Evolutionary conservation across 2,113 vertebrate species (phyloP).

Genomic region (Syngnathoides biaculeatus): DNA sequence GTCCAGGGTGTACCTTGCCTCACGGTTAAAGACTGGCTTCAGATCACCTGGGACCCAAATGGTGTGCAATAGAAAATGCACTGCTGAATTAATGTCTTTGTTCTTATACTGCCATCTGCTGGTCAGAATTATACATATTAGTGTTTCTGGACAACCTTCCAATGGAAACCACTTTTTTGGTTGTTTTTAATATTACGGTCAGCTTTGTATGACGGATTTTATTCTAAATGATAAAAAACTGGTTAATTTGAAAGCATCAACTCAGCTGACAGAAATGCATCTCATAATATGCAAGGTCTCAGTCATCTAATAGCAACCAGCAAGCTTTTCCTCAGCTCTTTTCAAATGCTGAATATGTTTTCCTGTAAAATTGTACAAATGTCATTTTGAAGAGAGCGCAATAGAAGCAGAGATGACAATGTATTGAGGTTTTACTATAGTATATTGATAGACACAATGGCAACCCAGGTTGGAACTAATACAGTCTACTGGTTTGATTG

Average conservation of each 20-base stretch:
- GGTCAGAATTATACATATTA: conserved; percentile 25
- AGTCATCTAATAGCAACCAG: not conserved
- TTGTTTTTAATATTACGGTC: not conserved
- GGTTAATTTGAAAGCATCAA: conserved; percentile 6
- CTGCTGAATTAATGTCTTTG: conserved; percentile 25
- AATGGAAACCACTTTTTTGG: not conserved
- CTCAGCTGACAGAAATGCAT: conserved; percentile 45
- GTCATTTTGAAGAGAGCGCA: conserved; percentile 35
- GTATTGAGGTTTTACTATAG: conserved; percentile 15
- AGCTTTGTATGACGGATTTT: not conserved
- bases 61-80: not conserved
- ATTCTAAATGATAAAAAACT: not conserved
- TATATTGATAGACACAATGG: conserved; percentile 36
- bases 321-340: not conserved
- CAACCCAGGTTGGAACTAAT: conserved; percentile 27
- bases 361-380: conserved; percentile 34
- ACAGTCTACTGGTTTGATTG: conserved; percentile 37
- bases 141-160: not conserved
- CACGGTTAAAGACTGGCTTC: not conserved
- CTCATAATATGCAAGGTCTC: not conserved
- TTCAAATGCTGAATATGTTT: not conserved
- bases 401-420: conserved; percentile 38
- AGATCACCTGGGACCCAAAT: too few species aligned
- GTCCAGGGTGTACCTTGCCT: not conserved
- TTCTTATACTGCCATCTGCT: conserved; percentile 66